Conservation (phyloP, 2,113 vertebrate species). For the Chaetops frenatus region DNA sequence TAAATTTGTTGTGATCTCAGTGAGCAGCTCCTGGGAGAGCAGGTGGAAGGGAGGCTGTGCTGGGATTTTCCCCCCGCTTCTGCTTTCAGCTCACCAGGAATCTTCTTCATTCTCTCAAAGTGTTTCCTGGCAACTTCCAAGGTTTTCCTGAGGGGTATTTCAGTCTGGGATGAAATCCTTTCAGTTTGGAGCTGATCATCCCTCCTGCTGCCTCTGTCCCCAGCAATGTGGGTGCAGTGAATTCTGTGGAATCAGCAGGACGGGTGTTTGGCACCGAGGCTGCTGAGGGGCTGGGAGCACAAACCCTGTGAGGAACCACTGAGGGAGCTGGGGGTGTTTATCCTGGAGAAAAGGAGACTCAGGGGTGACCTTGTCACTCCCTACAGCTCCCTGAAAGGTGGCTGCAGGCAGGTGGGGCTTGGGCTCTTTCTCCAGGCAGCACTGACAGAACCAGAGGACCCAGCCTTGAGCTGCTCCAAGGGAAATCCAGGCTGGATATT, state of each 20-base stretch:
- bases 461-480: too few species aligned
- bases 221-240: fast-evolving
- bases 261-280: too few species aligned
- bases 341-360: too few species aligned
- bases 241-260: not conserved
- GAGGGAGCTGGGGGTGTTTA: too few species aligned
- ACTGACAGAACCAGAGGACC: too few species aligned
- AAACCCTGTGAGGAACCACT: too few species aligned
- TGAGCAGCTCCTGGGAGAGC: not conserved
- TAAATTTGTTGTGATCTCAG: not conserved
- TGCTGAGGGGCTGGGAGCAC: too few species aligned
- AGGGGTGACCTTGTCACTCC: too few species aligned
- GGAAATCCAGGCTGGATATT: too few species aligned
- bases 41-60: not conserved
- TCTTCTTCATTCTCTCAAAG: not conserved
- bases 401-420: too few species aligned
- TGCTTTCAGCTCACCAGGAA: not conserved
- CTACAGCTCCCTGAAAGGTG: too few species aligned
- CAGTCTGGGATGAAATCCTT: not conserved
- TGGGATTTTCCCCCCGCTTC: not conserved
- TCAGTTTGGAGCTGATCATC: not conserved
- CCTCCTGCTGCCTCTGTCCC: not conserved
- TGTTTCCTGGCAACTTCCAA: not conserved
- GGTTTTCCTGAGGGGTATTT: not conserved
- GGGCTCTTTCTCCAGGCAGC: too few species aligned